Conservation (phyloP, 2,888 invertebrate species). For the Chorisops tibialis region DNA sequence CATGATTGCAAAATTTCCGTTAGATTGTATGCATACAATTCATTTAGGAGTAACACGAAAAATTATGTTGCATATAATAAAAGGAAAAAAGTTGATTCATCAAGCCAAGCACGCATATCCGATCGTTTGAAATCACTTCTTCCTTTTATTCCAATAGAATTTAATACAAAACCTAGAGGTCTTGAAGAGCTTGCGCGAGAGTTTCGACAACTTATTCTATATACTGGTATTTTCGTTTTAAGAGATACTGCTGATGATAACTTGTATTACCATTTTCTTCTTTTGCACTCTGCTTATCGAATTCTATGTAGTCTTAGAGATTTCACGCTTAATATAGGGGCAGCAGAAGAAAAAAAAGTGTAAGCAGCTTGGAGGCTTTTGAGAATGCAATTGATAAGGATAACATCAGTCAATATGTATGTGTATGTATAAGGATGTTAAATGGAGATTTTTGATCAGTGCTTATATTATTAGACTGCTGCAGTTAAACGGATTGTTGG, state of each 20-base stretch:
- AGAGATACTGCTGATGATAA: background rate
- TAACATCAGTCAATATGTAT: no score
- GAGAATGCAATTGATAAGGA: no score
- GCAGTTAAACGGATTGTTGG: no score
- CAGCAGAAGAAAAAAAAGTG: no score
- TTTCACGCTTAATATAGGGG: no score
- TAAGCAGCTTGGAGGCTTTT: no score
- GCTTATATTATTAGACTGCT: no score
- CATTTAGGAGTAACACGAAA: background rate
- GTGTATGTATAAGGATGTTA: no score
- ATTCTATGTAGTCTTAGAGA: no score
- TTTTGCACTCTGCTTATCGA: background rate
- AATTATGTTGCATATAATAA: background rate
- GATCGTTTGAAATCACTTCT: background rate
- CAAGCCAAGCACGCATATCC: background rate
- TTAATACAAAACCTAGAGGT: background rate
- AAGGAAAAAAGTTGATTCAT: background rate
- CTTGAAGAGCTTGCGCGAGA: background rate
- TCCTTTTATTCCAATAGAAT: background rate
- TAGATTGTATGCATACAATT: background rate
- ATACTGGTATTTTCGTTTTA: slow-evolving; percentile 3
- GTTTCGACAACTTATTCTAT: background rate
- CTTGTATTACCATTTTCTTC: background rate
- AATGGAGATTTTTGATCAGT: no score
- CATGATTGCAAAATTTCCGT: background rate